Conservation (phyloP, 1,140 invertebrate genomes). For the Drosophila navojoa region DNA sequence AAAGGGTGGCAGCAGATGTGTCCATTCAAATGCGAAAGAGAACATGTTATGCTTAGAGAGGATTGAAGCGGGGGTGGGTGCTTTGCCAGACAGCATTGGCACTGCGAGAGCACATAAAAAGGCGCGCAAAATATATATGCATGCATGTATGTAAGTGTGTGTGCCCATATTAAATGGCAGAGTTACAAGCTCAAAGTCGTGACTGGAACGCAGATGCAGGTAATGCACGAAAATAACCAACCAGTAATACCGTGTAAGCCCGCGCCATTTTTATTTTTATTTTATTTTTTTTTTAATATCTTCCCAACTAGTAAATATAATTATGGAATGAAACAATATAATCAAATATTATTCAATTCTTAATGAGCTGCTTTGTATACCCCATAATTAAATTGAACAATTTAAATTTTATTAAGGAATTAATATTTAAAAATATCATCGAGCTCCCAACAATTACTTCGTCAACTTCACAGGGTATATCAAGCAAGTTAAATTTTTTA, state of each 20-base stretch:
- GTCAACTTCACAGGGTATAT: background rate
- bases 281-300: no score
- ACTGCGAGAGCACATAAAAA: conserved; percentile 26
- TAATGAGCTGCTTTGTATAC: no score
- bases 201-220: conserved; percentile 60
- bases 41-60: conserved; percentile 15
- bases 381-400: no score
- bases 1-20: conserved; percentile 20
- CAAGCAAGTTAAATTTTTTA: no score
- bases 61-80: background rate
- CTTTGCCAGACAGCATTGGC: background rate
- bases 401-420: no score
- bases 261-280: no score
- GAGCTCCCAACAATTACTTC: no score
- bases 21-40: conserved; percentile 31
- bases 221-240: background rate
- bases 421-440: no score
- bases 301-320: no score
- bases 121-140: conserved; percentile 40
- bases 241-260: background rate
- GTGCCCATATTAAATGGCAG: conserved; percentile 31
- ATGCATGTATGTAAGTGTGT: background rate
- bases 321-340: no score
- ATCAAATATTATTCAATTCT: no score
- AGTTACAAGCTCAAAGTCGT: conserved; percentile 62